These are phyloP conservation scores for Spatulosminthurus flaviceps DNA, from an alignment of 2,888 invertebrate species.

Conservation along the genomic window DNA sequence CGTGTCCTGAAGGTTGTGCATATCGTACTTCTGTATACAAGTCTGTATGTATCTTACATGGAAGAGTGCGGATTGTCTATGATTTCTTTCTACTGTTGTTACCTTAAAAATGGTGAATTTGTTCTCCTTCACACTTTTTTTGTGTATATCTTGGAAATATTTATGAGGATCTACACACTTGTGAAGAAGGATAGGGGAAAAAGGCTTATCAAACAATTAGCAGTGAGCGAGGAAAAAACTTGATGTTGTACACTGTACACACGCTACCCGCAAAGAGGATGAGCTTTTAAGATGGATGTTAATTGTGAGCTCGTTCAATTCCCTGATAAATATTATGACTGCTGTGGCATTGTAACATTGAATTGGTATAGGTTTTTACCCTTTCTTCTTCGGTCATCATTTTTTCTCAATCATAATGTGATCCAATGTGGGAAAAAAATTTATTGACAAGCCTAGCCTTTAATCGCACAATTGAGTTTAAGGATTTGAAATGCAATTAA, in stretches of 20 bases:
- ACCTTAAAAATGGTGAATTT: neutral
- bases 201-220: neutral
- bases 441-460: neutral
- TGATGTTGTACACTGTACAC: neutral
- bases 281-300: constrained; percentile 2
- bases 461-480: no score
- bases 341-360: no score
- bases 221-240: neutral
- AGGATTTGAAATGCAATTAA: neutral
- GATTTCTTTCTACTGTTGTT: neutral
- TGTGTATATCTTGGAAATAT: neutral
- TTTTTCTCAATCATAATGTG: neutral
- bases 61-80: no score
- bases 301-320: neutral
- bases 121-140: neutral
- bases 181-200: neutral
- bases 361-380: neutral
- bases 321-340: no score
- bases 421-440: neutral
- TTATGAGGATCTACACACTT: neutral
- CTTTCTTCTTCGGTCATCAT: neutral
- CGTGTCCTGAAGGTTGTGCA: neutral
- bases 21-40: neutral
- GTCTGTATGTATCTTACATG: neutral
- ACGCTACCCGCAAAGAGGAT: neutral